phyloP scores from a whole-genome alignment of 2,113 vertebrate genomes.

The Alligator sinensis region DNA sequence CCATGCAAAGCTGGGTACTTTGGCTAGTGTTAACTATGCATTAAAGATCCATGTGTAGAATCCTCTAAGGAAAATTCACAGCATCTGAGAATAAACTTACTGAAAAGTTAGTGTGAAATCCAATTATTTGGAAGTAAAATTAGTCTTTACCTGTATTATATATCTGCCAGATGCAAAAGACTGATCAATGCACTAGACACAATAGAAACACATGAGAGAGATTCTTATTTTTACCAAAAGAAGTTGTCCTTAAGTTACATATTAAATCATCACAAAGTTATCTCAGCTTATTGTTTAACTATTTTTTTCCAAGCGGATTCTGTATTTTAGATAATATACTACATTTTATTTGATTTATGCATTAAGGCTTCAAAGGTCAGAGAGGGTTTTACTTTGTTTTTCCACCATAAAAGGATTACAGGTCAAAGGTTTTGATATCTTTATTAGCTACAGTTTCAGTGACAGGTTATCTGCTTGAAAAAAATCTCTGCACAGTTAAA shows the following conservation, averaged over 20 bases:
- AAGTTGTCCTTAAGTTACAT: not conserved
- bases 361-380: not conserved
- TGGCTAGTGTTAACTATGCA: not conserved
- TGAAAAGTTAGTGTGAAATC: not conserved
- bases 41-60: not conserved
- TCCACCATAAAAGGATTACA: not conserved
- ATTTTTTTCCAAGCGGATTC: not conserved
- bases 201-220: not conserved
- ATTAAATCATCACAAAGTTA: not conserved
- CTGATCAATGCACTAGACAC: too few species aligned
- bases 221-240: not conserved
- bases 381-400: not conserved
- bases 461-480: not conserved
- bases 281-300: not conserved
- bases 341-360: not conserved
- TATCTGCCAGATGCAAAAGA: not conserved
- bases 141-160: not conserved
- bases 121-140: not conserved
- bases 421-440: not conserved
- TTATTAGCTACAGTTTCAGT: not conserved
- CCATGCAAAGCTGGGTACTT: too few species aligned
- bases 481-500: not conserved
- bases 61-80: not conserved
- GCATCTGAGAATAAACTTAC: not conserved
- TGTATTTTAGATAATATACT: not conserved